Conservation (phyloP, 2,113 vertebrate species). For the Sylvilagus bachmani region DNA sequence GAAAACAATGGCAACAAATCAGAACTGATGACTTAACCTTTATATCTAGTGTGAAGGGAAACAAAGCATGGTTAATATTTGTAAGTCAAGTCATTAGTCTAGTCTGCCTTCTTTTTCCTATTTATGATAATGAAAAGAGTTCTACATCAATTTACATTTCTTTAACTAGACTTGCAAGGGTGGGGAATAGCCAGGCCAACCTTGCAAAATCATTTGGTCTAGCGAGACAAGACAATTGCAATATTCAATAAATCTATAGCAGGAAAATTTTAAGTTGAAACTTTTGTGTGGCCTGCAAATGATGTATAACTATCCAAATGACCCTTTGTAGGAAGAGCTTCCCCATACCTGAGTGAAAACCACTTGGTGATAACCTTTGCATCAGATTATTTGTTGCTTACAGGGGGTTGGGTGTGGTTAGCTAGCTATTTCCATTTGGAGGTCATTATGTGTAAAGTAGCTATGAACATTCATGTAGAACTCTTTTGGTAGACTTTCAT, state of each 20-base stretch:
- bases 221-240: too few relatives aligned
- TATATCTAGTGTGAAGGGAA: neutral
- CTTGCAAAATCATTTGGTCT: too few relatives aligned
- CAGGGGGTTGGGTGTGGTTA: neutral
- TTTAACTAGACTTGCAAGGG: neutral
- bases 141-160: neutral
- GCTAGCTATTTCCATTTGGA: too few relatives aligned
- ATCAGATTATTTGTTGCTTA: neutral
- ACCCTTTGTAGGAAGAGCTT: too few relatives aligned
- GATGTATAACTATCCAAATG: too few relatives aligned
- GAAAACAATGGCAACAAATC: neutral
- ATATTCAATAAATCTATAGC: too few relatives aligned
- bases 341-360: neutral
- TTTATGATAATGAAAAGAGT: neutral
- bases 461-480: too few relatives aligned
- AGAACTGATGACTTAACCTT: neutral
- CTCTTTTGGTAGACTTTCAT: too few relatives aligned
- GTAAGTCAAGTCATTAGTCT: neutral
- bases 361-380: neutral
- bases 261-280: too few relatives aligned
- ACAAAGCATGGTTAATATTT: neutral
- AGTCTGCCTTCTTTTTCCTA: neutral
- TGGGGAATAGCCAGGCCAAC: too few relatives aligned
- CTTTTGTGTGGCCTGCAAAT: too few relatives aligned
- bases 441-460: too few relatives aligned